Evolutionary conservation across 2,888 invertebrate genomes (phyloP), one percentile per base, ranked within the genome.

Genomic region (Pollenia labialis): DNA sequence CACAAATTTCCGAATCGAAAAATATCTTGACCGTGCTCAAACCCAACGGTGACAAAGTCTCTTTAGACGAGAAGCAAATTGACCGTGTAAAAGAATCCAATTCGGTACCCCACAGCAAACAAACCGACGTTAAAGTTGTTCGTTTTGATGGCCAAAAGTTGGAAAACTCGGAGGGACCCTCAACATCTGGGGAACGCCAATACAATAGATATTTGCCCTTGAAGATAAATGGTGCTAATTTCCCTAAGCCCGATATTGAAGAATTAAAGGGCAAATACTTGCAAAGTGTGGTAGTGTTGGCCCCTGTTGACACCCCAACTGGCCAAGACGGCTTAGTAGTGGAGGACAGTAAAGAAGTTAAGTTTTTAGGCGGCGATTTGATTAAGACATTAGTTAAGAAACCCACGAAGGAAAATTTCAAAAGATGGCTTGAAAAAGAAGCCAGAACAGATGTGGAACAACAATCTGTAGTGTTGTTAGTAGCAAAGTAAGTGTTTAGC

Each of bases 191-290:
- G 89, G 95, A 95, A 54, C 96, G 96, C 90, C 96, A 96, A 90
- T 97, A 97, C 92, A 97, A 97, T 92, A 95, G 97, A 90, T 97
- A 97, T 92, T 94, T 97, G 80, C 97, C 97, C 14, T 93, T 97
- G 68, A 97, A 97, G 95, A 96, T 97, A 44, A 97, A 96, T 90
- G 97, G 97, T 0, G 96, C 97, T 44, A 96, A 97, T 89, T 97
- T 97, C 91, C 97, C 97, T 4, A 95, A 97, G 74, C 97, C 97
- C 4, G 96, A 97, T 90, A 96, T 95, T 40, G 95, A 95, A n/a
- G 95, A 96, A 90, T 92, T 97, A 40, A 95, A 95, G 90, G 97
- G 96, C 68, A 96, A 96, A 90, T 96, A 95, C 91, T 95, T 97
- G n/a, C 95, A 97, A 11, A 97, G 97, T 90, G 97, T 97, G 1